These are phyloP conservation scores for Lasius fuliginosus DNA, from an alignment of 2,888 invertebrate species.

Conservation along the genomic window DNA sequence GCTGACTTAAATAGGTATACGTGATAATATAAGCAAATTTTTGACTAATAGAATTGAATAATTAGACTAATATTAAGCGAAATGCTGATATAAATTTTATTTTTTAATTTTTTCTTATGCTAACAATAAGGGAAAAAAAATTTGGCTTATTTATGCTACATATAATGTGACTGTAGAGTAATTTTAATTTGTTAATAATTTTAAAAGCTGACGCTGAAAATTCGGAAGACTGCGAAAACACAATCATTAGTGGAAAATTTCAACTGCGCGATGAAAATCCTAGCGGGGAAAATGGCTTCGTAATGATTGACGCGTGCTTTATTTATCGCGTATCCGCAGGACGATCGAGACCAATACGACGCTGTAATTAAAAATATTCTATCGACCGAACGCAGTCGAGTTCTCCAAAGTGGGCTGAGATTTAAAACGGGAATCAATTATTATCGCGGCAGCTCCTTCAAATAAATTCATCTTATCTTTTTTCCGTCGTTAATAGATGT, in stretches of 20 bases:
- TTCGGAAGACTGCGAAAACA: constrained; percentile 12
- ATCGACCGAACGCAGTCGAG: constrained; percentile 68
- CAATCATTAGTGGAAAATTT: constrained; percentile 34
- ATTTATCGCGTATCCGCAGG: constrained; percentile 61
- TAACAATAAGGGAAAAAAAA: not conserved
- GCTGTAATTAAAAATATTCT: constrained; percentile 81
- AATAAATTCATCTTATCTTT: constrained; percentile 20
- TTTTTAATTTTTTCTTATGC: not conserved
- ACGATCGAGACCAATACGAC: constrained; percentile 71
- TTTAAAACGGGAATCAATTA: constrained; percentile 47
- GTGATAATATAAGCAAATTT: not conserved
- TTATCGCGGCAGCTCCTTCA: constrained; percentile 21
- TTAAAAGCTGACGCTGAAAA: constrained; percentile 9
- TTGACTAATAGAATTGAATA: constrained; percentile 1
- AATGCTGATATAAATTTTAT: not conserved
- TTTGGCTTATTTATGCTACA: not conserved
- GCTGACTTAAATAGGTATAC: not conserved
- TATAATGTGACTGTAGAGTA: not conserved
- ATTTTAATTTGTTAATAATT: not conserved
- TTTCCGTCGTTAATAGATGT: not conserved
- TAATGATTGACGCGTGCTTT: constrained; percentile 58
- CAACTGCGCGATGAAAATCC: constrained; percentile 1
- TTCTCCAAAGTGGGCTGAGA: constrained; percentile 2
- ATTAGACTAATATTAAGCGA: not conserved
- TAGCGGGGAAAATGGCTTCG: constrained; percentile 28